phyloP scores from a whole-genome alignment of 2,113 vertebrate species.

The Haemorhous mexicanus region DNA sequence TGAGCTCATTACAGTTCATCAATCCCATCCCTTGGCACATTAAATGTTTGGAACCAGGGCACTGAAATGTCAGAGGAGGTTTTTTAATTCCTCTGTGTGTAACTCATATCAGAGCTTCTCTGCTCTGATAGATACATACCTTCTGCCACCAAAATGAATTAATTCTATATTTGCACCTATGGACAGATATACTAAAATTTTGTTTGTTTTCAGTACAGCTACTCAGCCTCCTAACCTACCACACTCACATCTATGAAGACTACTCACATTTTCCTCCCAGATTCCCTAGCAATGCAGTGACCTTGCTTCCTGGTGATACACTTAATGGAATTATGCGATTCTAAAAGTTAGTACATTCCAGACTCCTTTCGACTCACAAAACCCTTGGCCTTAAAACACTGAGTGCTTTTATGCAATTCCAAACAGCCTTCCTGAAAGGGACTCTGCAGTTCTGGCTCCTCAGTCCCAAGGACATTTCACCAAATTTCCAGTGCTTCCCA shows the following conservation, averaged over 20 bases:
- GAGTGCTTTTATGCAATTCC: not conserved
- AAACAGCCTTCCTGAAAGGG: not conserved
- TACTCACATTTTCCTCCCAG: not conserved
- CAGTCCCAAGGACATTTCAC: not conserved
- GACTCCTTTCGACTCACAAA: not conserved
- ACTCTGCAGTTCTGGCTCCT: not conserved
- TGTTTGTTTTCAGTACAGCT: not conserved
- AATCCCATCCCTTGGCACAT: not conserved
- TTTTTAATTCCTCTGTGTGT: not conserved
- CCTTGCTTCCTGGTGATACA: not conserved
- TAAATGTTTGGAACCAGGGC: not conserved
- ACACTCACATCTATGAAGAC: not conserved
- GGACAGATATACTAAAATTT: not conserved
- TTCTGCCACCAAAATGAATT: not conserved
- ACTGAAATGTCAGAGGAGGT: fast-evolving
- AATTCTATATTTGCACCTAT: not conserved
- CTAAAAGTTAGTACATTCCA: not conserved
- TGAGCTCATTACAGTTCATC: fast-evolving
- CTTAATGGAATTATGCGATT: not conserved
- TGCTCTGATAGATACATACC: not conserved
- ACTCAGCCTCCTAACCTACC: not conserved
- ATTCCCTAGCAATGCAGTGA: not conserved
- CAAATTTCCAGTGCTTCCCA: not conserved
- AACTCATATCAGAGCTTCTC: not conserved
- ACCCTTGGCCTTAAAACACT: not conserved